A percentile compares a stretch with the other conserved stretches of the same genome.
phyloP scores from a whole-genome alignment of 2,888 invertebrate species.

The Dicranocentrus wangi region DNA sequence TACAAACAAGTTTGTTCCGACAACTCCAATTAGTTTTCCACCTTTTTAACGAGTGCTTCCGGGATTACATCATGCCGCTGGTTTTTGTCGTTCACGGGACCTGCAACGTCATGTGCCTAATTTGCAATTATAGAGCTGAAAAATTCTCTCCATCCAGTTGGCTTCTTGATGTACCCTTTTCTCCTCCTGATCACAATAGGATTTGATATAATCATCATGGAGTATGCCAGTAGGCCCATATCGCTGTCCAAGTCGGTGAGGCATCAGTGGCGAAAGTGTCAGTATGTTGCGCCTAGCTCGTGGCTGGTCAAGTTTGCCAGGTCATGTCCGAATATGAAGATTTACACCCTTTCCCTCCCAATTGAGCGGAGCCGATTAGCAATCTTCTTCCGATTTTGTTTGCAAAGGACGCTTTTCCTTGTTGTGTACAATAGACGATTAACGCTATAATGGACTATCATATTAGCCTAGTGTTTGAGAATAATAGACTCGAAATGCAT shows the following conservation, averaged over 20 bases:
- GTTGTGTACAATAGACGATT: background rate
- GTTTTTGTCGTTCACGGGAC: slow-evolving; percentile 13
- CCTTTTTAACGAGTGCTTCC: slow-evolving; percentile 30
- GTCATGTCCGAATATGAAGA: slow-evolving; percentile 17
- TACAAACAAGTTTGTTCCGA: background rate
- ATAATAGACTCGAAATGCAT: no score
- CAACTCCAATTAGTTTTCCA: slow-evolving; percentile 20
- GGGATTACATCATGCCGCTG: slow-evolving; percentile 1
- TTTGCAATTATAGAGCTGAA: slow-evolving; percentile 21
- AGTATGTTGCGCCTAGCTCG: background rate
- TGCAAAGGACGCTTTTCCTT: slow-evolving; percentile 27
- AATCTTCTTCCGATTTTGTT: slow-evolving; percentile 37
- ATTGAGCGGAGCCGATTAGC: slow-evolving; percentile 13
- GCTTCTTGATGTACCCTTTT: slow-evolving; percentile 18
- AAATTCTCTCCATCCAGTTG: background rate
- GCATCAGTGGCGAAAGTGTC: slow-evolving; percentile 1
- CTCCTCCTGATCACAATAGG: background rate
- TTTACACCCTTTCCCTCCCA: slow-evolving; percentile 25
- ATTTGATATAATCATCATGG: slow-evolving; percentile 33
- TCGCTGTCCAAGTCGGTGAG: slow-evolving; percentile 16
- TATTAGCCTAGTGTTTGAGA: no score
- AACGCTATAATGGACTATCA: no score
- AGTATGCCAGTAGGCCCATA: slow-evolving; percentile 24
- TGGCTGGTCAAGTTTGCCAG: slow-evolving; percentile 16
- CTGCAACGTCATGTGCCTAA: slow-evolving; percentile 5